Evolutionary conservation across 1,140 invertebrate genomes (phyloP).

Genomic region (Polypedilum pembai): DNA sequence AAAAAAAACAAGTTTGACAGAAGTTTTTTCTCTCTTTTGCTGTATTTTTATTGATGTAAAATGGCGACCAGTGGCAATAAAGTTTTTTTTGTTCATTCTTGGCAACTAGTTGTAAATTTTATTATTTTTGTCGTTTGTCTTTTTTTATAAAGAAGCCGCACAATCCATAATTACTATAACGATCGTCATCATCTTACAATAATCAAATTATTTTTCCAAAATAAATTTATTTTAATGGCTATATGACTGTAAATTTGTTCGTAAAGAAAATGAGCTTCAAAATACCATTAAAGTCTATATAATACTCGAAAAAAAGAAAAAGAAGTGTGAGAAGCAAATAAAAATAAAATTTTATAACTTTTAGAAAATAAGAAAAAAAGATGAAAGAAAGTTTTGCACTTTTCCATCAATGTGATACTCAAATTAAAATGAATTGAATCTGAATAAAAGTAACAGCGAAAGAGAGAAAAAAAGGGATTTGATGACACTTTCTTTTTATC

Average conservation of each 20-base stretch:
- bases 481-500: too few relatives aligned
- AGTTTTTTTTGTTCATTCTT: not conserved
- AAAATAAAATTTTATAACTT: not conserved
- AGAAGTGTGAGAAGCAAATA: not conserved
- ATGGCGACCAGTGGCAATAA: not conserved
- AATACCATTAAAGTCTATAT: not conserved
- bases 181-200: not conserved
- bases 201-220: not conserved
- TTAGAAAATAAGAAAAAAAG: not conserved
- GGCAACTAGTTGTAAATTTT: not conserved
- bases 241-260: not conserved
- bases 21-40: not conserved
- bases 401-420: too few relatives aligned
- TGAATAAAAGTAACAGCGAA: too few relatives aligned
- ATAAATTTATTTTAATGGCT: conserved; percentile 4
- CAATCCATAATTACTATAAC: not conserved
- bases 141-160: not conserved
- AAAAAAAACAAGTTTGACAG: not conserved
- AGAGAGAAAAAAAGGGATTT: too few relatives aligned
- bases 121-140: not conserved
- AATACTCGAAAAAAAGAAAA: too few relatives aligned
- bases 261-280: not conserved
- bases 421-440: too few relatives aligned
- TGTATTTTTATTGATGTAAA: not conserved
- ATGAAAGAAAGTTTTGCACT: not conserved